Evolutionary conservation across 2,113 vertebrate species (phyloP).

Genomic region (Protomyctophum bolini): DNA sequence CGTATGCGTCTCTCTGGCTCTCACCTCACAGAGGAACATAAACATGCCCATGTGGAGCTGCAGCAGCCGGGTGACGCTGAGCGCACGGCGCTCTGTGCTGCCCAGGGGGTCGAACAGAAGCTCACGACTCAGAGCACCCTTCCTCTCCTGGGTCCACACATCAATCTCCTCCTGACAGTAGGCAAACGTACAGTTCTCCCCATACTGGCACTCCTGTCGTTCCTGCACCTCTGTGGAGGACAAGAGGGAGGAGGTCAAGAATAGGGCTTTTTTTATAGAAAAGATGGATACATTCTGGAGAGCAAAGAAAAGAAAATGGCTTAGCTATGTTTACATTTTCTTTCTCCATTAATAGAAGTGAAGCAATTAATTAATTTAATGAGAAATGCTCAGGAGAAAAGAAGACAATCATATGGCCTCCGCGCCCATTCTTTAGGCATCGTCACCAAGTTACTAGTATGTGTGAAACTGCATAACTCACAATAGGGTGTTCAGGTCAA

Average conservation of each 20-base stretch:
- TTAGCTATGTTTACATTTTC: too few relatives aligned
- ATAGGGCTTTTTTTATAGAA: too few relatives aligned
- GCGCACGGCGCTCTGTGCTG: conserved; percentile 88
- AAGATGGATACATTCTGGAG: too few relatives aligned
- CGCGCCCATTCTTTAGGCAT: too few relatives aligned
- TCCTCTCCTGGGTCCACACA: conserved; percentile 98
- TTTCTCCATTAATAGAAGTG: too few relatives aligned
- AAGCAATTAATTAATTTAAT: too few relatives aligned
- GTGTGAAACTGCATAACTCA: too few relatives aligned
- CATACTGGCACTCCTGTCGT: conserved; percentile 98
- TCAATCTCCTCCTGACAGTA: conserved; percentile 99
- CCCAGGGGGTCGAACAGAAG: conserved; percentile 95
- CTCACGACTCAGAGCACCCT: conserved; percentile 95
- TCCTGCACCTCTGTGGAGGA: conserved; percentile 91
- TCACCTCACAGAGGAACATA: conserved; percentile 99
- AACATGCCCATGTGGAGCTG: conserved; percentile 99
- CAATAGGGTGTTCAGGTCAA: too few relatives aligned
- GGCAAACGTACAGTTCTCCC: conserved; percentile 98
- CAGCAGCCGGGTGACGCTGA: conserved; percentile 93
- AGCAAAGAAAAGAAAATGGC: too few relatives aligned
- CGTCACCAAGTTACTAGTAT: too few relatives aligned
- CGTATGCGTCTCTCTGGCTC: background rate
- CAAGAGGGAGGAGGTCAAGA: background rate
- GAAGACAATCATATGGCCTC: too few relatives aligned
- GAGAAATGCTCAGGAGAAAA: too few relatives aligned